Evolutionary conservation across 2,888 invertebrate species (phyloP), one percentile per base, ranked within the genome.

Genomic region (Aporophyla nigra): DNA sequence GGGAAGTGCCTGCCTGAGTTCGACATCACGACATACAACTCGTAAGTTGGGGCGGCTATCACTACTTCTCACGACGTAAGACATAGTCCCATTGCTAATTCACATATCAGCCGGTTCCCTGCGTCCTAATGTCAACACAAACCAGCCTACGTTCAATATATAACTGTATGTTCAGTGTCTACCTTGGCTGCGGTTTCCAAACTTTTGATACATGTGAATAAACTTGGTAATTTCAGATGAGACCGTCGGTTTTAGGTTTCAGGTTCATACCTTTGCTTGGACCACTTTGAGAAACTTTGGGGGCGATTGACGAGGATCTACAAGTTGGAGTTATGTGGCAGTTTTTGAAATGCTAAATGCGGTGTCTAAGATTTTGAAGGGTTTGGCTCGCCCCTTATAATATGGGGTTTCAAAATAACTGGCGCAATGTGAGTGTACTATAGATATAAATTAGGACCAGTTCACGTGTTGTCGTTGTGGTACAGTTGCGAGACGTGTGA

Each of bases 141-240:
- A 77, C 67, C 54, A 43, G n/a, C 14, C 16, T 12, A 40, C 33
- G 33, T 56, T n/a, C 43, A 59, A 54, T n/a, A 76, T 71, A n/a
- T 65, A 65, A 76, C 51, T 46, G 40, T 61, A 40, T 49, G 43
- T 33, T 65, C 71, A 7, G 49, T 46, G 24, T 71, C 58, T 68
- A 72, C 71, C 58, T 72, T 59, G 6, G 40, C 49, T 79, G 75
- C 19, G 80, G 86, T 80, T 79, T 65, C 12, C 14, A 21, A 86
- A 87, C 74, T 84, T 81, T 69, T 43, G 59, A 81, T 71, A 72
- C 56, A 12, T 24, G 51, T 65, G 75, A 74, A 76, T 75, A 72
- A 82, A 86, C 82, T 86, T 84, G n/a, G 74, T 78, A 63, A 76
- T 77, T 80, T 74, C 49, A 59, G 40, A 51, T 54, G 66, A 71